Conservation (phyloP, 2,888 invertebrate species). For the Mechanitis mazaeus region DNA sequence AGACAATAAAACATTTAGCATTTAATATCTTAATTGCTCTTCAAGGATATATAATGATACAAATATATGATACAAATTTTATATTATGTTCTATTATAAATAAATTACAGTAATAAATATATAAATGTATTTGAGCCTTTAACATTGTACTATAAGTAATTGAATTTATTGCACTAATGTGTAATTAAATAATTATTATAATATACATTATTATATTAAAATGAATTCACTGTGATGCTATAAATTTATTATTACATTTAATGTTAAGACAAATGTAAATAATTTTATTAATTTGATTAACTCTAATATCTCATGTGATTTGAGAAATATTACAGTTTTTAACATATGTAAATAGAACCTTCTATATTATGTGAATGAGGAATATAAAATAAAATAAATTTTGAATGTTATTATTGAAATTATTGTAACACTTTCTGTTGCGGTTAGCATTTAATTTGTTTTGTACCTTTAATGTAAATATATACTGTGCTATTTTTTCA, state of each 20-base stretch:
- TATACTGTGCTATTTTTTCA: conserved; percentile 31
- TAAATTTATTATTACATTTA: conserved; percentile 49
- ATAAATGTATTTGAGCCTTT: conserved; percentile 1
- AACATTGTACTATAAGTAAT: conserved; percentile 17
- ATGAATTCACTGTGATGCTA: conserved; percentile 75
- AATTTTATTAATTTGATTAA: conserved; percentile 32
- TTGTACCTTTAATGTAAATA: conserved; percentile 24
- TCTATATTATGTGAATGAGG: conserved; percentile 23
- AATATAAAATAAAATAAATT: conserved; percentile 22
- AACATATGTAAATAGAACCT: conserved; percentile 36
- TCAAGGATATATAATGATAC: too few species aligned
- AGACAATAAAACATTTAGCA: too few species aligned
- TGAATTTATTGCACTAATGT: conserved; percentile 26
- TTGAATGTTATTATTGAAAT: conserved; percentile 23
- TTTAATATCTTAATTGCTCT: too few species aligned
- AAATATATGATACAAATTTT: conserved; percentile 4
- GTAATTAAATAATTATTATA: conserved; percentile 20
- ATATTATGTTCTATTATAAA: conserved; percentile 16
- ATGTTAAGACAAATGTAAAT: conserved; percentile 37
- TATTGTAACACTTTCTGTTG: conserved; percentile 24
- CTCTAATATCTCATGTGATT: conserved; percentile 35
- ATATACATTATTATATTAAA: conserved; percentile 30
- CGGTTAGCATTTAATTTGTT: conserved; percentile 19
- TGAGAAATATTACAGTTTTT: conserved; percentile 39
- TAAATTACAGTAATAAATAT: conserved; percentile 7